A percentile compares a stretch with the other conserved stretches of the same genome.
Evolutionary conservation across 35 echinoderm and acorn worm genomes (phyloP).

Genomic region (Strongylocentrotus purpuratus): DNA sequence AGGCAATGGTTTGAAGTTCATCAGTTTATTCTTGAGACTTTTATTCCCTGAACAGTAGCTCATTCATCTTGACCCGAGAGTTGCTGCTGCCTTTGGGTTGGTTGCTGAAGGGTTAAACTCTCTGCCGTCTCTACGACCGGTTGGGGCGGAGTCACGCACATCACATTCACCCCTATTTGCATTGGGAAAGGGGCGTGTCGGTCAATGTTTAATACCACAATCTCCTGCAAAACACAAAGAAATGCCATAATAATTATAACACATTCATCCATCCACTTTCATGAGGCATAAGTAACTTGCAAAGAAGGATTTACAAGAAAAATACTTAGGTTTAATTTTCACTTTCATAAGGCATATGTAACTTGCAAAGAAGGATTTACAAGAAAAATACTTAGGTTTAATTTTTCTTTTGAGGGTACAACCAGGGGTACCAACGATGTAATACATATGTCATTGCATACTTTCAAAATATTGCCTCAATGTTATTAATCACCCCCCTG

Average conservation of each 20-base stretch:
- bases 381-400: too few species aligned
- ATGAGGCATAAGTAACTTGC: not conserved
- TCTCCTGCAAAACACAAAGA: slow-evolving; percentile 49
- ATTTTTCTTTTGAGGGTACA: too few species aligned
- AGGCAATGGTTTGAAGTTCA: not conserved
- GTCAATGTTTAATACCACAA: slow-evolving; percentile 62
- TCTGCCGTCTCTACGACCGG: slow-evolving; percentile 37
- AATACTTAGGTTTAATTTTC: too few species aligned
- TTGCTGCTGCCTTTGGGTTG: slow-evolving; percentile 17
- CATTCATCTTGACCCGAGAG: slow-evolving; percentile 27
- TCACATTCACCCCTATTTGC: slow-evolving; percentile 57
- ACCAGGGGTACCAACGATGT: too few species aligned
- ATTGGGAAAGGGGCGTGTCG: slow-evolving; percentile 64
- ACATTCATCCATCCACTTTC: not conserved
- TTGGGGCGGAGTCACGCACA: slow-evolving; percentile 55
- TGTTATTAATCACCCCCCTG: too few species aligned
- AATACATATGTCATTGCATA: too few species aligned
- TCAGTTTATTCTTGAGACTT: not conserved
- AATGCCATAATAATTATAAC: not conserved
- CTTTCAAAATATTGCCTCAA: too few species aligned
- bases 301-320: too few species aligned
- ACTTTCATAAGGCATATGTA: too few species aligned
- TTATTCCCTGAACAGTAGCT: not conserved
- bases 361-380: too few species aligned
- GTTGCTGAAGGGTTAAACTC: slow-evolving; percentile 37